Conservation (phyloP, 2,888 invertebrate genomes). For the Thelaira solivaga region DNA sequence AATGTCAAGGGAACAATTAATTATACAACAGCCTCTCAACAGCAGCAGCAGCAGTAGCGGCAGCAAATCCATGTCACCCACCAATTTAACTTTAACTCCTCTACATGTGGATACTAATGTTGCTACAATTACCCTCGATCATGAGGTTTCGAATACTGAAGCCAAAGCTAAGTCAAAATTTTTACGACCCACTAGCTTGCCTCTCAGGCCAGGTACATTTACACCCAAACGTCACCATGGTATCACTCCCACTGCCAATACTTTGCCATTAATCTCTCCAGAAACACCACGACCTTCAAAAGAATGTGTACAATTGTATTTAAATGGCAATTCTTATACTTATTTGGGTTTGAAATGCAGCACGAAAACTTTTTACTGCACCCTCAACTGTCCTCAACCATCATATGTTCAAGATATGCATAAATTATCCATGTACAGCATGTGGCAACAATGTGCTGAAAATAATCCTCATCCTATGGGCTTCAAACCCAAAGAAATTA, state of each 20-base stretch:
- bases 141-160: conserved; percentile 68
- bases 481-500: conserved; percentile 82
- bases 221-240: conserved; percentile 89
- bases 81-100: conserved; percentile 66
- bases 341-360: conserved; percentile 94
- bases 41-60: no score
- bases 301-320: conserved; percentile 90
- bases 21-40: conserved; percentile 51
- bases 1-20: conserved; percentile 64
- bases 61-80: conserved; percentile 38
- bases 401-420: conserved; percentile 94
- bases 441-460: conserved; percentile 90
- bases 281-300: conserved; percentile 94
- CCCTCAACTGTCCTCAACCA: conserved; percentile 94
- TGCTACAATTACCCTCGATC: conserved; percentile 74
- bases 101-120: conserved; percentile 73
- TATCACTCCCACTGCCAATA: conserved; percentile 88
- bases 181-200: conserved; percentile 88
- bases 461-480: conserved; percentile 84
- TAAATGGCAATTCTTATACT: conserved; percentile 94
- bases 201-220: conserved; percentile 89
- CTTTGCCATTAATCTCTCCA: conserved; percentile 90
- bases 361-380: conserved; percentile 94
- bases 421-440: conserved; percentile 97
- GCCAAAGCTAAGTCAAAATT: conserved; percentile 79